These are phyloP conservation scores for Sterna hirundo DNA, from an alignment of 2,113 vertebrate genomes.

Conservation along the genomic window DNA sequence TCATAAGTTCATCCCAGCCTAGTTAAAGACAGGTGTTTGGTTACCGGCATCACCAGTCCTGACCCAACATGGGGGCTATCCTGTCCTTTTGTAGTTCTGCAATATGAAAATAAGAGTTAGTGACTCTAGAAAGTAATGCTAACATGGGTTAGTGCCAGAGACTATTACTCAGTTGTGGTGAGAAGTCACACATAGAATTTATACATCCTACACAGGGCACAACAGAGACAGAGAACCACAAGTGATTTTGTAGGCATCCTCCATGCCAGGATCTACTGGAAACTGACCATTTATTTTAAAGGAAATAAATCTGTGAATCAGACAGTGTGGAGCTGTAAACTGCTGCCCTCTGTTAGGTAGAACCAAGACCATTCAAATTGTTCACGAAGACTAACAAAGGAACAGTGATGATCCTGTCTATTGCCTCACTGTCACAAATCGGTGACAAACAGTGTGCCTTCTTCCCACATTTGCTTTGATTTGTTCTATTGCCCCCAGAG, in stretches of 20 bases:
- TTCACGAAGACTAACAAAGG: not conserved
- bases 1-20: not conserved
- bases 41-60: not conserved
- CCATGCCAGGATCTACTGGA: not conserved
- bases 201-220: not conserved
- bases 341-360: not conserved
- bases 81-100: conserved; percentile 9
- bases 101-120: not conserved
- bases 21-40: not conserved
- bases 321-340: not conserved
- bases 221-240: not conserved
- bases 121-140: not conserved
- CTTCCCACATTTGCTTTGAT: not conserved
- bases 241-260: not conserved
- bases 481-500: not conserved
- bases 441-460: not conserved
- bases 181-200: not conserved
- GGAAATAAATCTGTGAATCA: not conserved
- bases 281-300: not conserved
- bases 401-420: not conserved
- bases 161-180: conserved; percentile 39
- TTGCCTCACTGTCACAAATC: not conserved
- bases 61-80: not conserved
- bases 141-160: conserved; percentile 3
- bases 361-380: not conserved